Percentiles rank a stretch among this genome's conserved stretches.
Evolutionary conservation across 2,888 invertebrate species (phyloP).

Genomic region (Polydrusus tereticollis): DNA sequence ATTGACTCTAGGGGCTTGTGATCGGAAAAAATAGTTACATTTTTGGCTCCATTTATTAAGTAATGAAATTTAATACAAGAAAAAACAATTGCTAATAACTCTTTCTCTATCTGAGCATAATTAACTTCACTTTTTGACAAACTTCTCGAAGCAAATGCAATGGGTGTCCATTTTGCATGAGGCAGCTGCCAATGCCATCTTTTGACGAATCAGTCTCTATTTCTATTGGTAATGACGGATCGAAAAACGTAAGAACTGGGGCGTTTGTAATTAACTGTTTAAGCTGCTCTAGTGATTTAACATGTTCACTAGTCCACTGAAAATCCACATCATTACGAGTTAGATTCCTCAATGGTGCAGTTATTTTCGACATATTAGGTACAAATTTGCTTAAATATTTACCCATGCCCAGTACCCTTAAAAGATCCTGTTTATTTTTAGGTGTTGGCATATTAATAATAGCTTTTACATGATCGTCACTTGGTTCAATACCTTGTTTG

Average conservation of each 20-base stretch:
- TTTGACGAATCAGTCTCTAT: too few species aligned
- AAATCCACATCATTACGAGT: too few species aligned
- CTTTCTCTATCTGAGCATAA: conserved; percentile 63
- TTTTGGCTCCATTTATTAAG: too few species aligned
- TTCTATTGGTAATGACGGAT: too few species aligned
- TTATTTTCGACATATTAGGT: too few species aligned
- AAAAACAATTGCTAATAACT: too few species aligned
- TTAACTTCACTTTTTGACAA: conserved; percentile 57
- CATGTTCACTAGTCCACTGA: conserved; percentile 44
- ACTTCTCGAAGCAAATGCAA: conserved; percentile 60
- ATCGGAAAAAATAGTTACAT: too few species aligned
- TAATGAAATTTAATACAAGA: conserved; percentile 60
- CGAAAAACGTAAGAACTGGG: too few species aligned
- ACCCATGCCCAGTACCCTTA: conserved; percentile 52
- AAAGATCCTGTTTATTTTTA: conserved; percentile 45
- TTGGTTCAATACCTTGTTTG: conserved; percentile 45
- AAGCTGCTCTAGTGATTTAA: conserved; percentile 48
- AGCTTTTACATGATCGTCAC: conserved; percentile 3
- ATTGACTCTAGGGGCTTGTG: too few species aligned
- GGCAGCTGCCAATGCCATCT: conserved; percentile 57
- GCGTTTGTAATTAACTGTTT: conserved; percentile 51
- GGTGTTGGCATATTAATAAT: neutral
- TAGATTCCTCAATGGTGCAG: too few species aligned
- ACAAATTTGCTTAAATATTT: too few species aligned
- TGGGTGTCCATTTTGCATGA: conserved; percentile 58